Evolutionary conservation across 1,140 invertebrate species (phyloP).

Genomic region (Amyelois transitella): DNA sequence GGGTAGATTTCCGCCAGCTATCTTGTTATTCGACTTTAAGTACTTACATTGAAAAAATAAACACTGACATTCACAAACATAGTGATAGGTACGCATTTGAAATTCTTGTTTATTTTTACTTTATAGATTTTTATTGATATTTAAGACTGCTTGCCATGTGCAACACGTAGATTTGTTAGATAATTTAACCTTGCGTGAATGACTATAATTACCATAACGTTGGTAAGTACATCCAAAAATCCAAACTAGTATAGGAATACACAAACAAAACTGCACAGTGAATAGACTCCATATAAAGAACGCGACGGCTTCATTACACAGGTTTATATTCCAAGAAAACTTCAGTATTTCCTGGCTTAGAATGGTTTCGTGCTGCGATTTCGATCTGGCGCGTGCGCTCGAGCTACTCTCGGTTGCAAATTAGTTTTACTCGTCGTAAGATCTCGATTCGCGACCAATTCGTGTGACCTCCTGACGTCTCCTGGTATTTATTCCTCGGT

Average conservation of each 20-base stretch:
- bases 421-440: constrained; percentile 24
- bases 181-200: too few species aligned
- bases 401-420: constrained; percentile 32
- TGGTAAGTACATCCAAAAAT: too few species aligned
- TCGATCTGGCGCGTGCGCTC: constrained; percentile 36
- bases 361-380: constrained; percentile 40
- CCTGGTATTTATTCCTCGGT: constrained; percentile 14
- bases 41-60: background rate
- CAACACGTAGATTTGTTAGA: too few species aligned
- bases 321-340: constrained; percentile 26
- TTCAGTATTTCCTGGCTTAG: constrained; percentile 24
- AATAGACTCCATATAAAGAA: constrained; percentile 1
- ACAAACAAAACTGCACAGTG: too few species aligned
- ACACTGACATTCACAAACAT: background rate
- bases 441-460: constrained; percentile 31
- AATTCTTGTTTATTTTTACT: too few species aligned
- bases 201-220: too few species aligned
- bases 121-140: too few species aligned
- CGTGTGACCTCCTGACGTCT: constrained; percentile 30
- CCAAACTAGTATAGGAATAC: too few species aligned
- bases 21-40: constrained; percentile 3
- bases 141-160: too few species aligned
- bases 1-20: constrained; percentile 2
- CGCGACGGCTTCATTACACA: constrained; percentile 34
- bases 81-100: background rate